phyloP scores from a whole-genome alignment of 2,113 vertebrate species.

The Telmatochromis sp. region DNA sequence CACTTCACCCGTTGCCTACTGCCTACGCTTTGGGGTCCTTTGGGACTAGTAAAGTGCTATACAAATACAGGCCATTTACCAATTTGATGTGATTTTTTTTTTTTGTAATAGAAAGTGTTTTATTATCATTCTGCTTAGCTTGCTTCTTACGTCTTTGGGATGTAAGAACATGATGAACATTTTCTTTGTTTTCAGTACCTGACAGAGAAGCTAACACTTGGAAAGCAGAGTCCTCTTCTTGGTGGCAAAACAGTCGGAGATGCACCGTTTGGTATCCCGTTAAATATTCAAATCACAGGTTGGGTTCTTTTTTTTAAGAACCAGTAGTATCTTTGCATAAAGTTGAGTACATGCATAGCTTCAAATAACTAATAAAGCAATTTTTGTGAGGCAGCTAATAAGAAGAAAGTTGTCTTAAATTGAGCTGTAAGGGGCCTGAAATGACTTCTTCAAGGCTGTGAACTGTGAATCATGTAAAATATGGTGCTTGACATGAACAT shows the following conservation, averaged over 20 bases:
- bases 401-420: not conserved
- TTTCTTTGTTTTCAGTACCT: slow-evolving; percentile 78
- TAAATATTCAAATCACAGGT: slow-evolving; percentile 94
- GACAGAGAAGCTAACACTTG: slow-evolving; percentile 77
- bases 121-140: not conserved
- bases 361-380: not conserved
- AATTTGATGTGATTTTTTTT: not conserved
- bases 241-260: slow-evolving; percentile 82
- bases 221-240: slow-evolving; percentile 80
- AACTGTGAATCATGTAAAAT: not conserved
- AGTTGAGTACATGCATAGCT: not conserved
- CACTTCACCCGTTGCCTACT: not conserved
- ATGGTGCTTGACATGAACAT: not conserved
- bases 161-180: not conserved
- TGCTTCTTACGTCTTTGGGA: not conserved
- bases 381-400: not conserved
- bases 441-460: not conserved
- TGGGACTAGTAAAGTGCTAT: not conserved
- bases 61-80: not conserved
- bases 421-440: not conserved
- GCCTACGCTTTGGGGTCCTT: not conserved
- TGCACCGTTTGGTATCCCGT: slow-evolving; percentile 86
- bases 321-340: not conserved
- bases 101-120: not conserved
- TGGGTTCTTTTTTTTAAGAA: not conserved